Base-by-base conservation (phyloP, 2,888 invertebrate genomes). In the Tricholauxania praeusta region DNA sequence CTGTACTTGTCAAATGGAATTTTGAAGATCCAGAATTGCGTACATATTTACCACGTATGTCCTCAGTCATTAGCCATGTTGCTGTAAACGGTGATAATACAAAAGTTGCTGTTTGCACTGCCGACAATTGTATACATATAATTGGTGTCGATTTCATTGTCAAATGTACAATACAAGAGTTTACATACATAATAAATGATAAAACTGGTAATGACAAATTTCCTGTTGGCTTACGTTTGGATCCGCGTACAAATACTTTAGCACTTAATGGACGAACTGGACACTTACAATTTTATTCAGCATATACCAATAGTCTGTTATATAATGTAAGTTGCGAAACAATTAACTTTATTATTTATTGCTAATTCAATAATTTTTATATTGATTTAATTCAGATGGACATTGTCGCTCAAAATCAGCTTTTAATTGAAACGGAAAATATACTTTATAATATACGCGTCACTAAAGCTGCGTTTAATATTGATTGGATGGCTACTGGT, bases 1-100 rank as follows among this genome's bases (percentile, higher is more conserved):
- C 91, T 80, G 94, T 94, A 0, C 85, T 96, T 67, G 94, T 95
- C 0, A 92, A 92, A 83, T 96, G 95, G 96, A 88, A 89, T 68
- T 76, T 91, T 28, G 86, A 89, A 52, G 88, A 89, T 78, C 85
- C 89, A 0, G 83, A 88, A 7, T n/a, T 79, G 0, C 82, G 87
- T 0, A 86, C 89, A 39, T 93, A 91, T 84, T 82, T 94, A 63
- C 95, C 96, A 1, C 90, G 95, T 66, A 87, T 95, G 79, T 90
- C 93, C 3, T 90, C 92, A 15, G 89, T 91, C 3, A 91, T 95
- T 55, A 87, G 89, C 66, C 91, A 92, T 80, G 86, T 95, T 32
- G 86, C 89, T 4, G 88, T 91, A 68, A 91, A 93, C 60, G 85
- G n/a, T 15, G 90, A 91, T 79, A 93, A 92, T 85, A 86, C 89